A percentile compares a stretch with the other conserved stretches of the same genome.
These are phyloP conservation scores for Aviceda subcristata DNA, from an alignment of 2,113 vertebrate genomes.

Conservation along the genomic window DNA sequence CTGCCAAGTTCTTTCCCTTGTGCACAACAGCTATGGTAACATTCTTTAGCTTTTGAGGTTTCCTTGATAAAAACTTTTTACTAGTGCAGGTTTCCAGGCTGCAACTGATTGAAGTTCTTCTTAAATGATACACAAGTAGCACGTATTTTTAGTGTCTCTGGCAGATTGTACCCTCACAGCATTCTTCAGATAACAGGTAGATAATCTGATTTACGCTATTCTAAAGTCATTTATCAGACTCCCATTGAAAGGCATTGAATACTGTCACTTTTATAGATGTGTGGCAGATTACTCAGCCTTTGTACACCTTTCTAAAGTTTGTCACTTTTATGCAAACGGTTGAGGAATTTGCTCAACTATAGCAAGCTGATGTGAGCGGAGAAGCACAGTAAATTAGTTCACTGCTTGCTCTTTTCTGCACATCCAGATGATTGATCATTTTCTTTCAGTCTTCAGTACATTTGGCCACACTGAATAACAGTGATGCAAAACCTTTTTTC, in stretches of 20 bases:
- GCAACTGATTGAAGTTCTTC: neutral
- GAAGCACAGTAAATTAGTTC: neutral
- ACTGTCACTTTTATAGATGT: neutral
- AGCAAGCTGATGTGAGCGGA: neutral
- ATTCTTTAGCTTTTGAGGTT: neutral
- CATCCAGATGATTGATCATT: neutral
- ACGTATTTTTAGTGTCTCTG: neutral
- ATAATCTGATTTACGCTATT: neutral
- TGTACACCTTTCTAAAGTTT: neutral
- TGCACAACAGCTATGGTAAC: neutral
- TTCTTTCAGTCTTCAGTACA: neutral
- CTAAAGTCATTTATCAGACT: neutral
- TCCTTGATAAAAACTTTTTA: neutral
- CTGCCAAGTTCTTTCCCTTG: neutral
- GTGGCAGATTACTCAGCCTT: neutral
- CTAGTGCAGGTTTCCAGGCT: neutral
- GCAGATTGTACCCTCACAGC: neutral
- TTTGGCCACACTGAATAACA: neutral
- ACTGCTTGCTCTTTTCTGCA: neutral
- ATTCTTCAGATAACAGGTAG: neutral
- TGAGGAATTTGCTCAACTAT: neutral
- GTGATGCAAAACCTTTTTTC: neutral
- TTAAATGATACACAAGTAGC: neutral
- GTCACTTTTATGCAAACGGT: neutral
- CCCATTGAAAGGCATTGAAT: neutral